A percentile compares a stretch with the other conserved stretches of the same genome.
Conservation (phyloP, 2,888 invertebrate species). For the Dicyrtomina minuta region DNA sequence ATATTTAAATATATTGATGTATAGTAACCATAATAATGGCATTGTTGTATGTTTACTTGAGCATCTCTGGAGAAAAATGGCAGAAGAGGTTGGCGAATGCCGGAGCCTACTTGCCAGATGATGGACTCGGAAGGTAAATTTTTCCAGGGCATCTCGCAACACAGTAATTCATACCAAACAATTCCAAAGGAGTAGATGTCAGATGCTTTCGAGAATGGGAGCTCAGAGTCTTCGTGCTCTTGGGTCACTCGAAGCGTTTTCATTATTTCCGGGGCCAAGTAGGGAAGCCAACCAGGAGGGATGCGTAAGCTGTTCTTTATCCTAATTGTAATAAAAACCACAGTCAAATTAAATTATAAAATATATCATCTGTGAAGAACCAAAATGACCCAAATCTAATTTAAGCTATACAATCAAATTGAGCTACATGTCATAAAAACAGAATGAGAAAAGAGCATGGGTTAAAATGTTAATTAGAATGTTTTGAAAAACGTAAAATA, state of each 20-base stretch:
- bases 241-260: constrained; percentile 75
- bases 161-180: constrained; percentile 92
- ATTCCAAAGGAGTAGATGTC: constrained; percentile 98
- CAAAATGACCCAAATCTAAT: too few species aligned
- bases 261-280: constrained; percentile 94
- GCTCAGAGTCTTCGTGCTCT: constrained; percentile 71
- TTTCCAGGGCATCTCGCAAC: constrained; percentile 95
- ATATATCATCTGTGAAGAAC: too few species aligned
- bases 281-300: constrained; percentile 97
- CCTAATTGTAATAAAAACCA: constrained; percentile 55
- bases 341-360: background rate
- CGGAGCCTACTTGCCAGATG: constrained; percentile 97
- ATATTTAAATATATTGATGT: background rate
- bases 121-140: constrained; percentile 90
- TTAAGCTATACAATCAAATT: too few species aligned
- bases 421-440: too few species aligned
- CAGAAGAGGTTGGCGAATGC: constrained; percentile 91
- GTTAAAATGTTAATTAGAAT: too few species aligned
- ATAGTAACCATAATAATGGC: background rate
- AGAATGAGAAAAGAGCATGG: too few species aligned
- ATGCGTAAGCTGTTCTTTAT: constrained; percentile 80
- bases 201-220: constrained; percentile 87
- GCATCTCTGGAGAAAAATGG: constrained; percentile 93
- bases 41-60: constrained; percentile 79
- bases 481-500: background rate